Base-by-base conservation (phyloP, 1,140 invertebrate genomes). In the Sipha flava region DNA sequence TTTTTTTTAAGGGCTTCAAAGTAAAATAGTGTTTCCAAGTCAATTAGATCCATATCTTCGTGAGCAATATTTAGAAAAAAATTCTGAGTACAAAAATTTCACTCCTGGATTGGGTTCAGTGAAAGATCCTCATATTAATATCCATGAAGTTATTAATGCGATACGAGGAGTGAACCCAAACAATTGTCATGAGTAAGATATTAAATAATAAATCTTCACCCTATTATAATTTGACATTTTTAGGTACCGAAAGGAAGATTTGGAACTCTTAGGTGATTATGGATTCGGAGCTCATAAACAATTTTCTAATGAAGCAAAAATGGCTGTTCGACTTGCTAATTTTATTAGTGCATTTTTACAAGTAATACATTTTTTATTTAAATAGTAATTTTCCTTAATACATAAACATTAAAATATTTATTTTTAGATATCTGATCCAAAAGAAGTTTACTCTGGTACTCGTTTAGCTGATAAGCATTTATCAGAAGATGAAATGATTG, bases 271-370 rank as follows among this genome's bases (percentile, higher is more conserved):
- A 77, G 95, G 95, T 6, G 95, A 97, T 85, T 90, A 97, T 64
- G 90, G 90, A 40, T 95, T 87, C 85, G 96, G 95, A 0, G 92
- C 92, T 1, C 90, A 95, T 82, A 90, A 92, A 80, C 95, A 95
- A 85, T 96, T 96, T 84, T 92, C 95, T 84, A 96, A 96, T 84
- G 94, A 98, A 88, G 97, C 96, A 6, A 93, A 95, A 86, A 97
- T 97, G 91, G 97, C 96, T 1, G 88, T 97, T 10, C 88, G 97
- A 75, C 87, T 98, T 72, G 93, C 97, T 0, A 98, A 99, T 85
- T 98, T 98, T 84, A 92, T 98, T 68, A 96, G 94, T 84, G 92
- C 93, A 21, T 98, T 97, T 85, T 86, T 97, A 80, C 96, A 98
- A 89, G 90, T 93, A 85, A 31, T 75, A 64, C 79, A 40, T 49